These are phyloP conservation scores for Drosophila pachea DNA, from an alignment of 1,140 invertebrate genomes.

Conservation along the genomic window DNA sequence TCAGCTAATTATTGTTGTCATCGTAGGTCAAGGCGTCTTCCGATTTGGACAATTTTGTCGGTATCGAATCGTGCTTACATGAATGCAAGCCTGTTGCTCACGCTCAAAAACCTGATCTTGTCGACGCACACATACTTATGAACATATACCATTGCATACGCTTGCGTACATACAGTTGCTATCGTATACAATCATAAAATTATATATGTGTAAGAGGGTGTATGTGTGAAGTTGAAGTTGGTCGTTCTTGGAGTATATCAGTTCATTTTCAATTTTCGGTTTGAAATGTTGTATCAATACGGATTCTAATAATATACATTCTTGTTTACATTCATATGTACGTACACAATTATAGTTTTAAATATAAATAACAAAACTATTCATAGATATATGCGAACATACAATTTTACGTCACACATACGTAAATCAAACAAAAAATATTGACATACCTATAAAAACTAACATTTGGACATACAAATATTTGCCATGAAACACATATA, in stretches of 20 bases:
- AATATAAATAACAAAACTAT: neutral
- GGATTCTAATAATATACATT: slow-evolving; percentile 33
- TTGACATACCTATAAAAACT: slow-evolving; percentile 1
- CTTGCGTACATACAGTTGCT: slow-evolving; percentile 24
- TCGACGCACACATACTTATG: slow-evolving; percentile 24
- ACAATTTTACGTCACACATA: neutral
- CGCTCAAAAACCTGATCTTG: slow-evolving; percentile 46
- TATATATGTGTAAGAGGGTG: slow-evolving; percentile 7
- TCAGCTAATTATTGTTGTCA: neutral
- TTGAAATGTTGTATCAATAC: slow-evolving; percentile 35
- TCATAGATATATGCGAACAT: neutral
- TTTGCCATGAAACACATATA: neutral
- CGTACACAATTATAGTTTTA: neutral
- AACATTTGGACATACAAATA: neutral
- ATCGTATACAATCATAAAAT: slow-evolving; percentile 24
- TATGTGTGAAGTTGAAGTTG: slow-evolving; percentile 38
- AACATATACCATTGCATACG: slow-evolving; percentile 16
- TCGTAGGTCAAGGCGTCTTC: slow-evolving; percentile 8
- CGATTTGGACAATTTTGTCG: slow-evolving; percentile 36
- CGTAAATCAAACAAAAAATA: slow-evolving; percentile 16
- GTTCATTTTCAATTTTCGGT: slow-evolving; percentile 46
- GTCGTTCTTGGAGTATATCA: slow-evolving; percentile 38
- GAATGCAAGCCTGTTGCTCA: slow-evolving; percentile 47
- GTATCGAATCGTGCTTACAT: slow-evolving; percentile 26
- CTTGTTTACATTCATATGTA: slow-evolving; percentile 8